These are phyloP conservation scores for Eupsittula cactorum DNA, from an alignment of 2,113 vertebrate genomes.

Conservation along the genomic window DNA sequence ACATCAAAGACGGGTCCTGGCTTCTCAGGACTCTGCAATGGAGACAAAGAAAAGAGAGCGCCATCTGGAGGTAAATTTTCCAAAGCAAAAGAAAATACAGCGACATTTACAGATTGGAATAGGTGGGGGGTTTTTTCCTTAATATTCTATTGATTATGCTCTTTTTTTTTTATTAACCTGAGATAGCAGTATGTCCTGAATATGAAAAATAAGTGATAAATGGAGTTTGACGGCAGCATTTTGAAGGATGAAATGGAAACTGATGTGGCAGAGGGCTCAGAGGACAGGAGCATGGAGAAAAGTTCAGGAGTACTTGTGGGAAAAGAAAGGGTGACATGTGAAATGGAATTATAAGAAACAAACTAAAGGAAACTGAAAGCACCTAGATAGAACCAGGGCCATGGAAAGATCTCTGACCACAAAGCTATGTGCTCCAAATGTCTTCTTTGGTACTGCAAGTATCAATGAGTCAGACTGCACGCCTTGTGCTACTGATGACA, in stretches of 20 bases:
- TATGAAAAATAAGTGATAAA: neutral
- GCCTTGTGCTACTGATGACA: neutral
- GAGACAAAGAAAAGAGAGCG: neutral
- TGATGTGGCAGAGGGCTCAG: neutral
- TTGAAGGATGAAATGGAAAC: neutral
- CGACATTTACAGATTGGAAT: neutral
- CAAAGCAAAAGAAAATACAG: neutral
- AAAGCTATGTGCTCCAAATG: neutral
- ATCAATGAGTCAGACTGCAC: neutral
- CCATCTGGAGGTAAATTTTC: neutral
- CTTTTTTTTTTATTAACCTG: conserved; percentile 1
- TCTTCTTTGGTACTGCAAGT: neutral
- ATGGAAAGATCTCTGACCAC: neutral
- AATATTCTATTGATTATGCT: neutral
- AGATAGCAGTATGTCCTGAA: neutral
- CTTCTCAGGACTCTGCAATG: neutral
- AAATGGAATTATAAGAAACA: neutral
- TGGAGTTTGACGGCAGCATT: neutral
- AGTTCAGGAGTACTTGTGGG: neutral
- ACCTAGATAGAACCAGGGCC: neutral
- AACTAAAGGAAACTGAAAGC: neutral
- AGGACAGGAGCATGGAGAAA: neutral
- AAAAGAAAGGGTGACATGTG: neutral
- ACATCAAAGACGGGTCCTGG: neutral
- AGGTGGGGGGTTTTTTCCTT: rapidly evolving